Evolutionary conservation across 1,140 invertebrate species (phyloP), one percentile per base, ranked within the genome.

Genomic region (Chironomus tepperi): DNA sequence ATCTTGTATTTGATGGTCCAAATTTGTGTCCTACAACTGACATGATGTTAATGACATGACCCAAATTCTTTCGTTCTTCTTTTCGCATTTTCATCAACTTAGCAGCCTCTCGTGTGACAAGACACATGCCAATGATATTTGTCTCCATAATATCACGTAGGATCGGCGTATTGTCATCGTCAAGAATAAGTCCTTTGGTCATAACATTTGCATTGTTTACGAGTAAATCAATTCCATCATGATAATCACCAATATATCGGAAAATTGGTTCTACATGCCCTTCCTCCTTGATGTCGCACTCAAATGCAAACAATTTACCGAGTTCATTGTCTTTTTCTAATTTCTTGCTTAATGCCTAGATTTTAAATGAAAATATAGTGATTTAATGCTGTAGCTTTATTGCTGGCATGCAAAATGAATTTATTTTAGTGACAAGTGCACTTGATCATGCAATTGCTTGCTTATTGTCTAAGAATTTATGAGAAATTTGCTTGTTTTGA

Each of bases 121-220:
- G 81, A 74, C 81, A 83, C 21, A 87, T 77, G 0, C 80, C 87
- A 7, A 89, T 76, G 1, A 89, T 84, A 77, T 89, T 89, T 7
- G 87, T 84, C 74, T 88, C 84, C 74, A 88, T 74, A 19, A 83
- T 80, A 10, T 77, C 42, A 19, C 77, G 76, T 78, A 84, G 83
- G 6, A 79, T 77, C 7, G 76, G 15, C 0, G 83, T 79, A 43
- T 81, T 81, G 7, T 43, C 80, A 75, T 83, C 84, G 83, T 78
- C 84, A 76, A 75, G 85, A 78, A 76, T 81, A 79, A 42, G 80
- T 75, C 82, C 65, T 21, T 70, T 70, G 8, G 76, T 57, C 0
- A 81, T 77, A 0, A 88, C 76, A 0, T 88, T 90, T 3, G 91
- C 90, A 79, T 90, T 91, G 79, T 92, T 93, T 43, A 93, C 81